A percentile compares a stretch with the other conserved stretches of the same genome.
Evolutionary conservation across 1,140 invertebrate genomes (phyloP).

Genomic region (Drosophila tropicalis): DNA sequence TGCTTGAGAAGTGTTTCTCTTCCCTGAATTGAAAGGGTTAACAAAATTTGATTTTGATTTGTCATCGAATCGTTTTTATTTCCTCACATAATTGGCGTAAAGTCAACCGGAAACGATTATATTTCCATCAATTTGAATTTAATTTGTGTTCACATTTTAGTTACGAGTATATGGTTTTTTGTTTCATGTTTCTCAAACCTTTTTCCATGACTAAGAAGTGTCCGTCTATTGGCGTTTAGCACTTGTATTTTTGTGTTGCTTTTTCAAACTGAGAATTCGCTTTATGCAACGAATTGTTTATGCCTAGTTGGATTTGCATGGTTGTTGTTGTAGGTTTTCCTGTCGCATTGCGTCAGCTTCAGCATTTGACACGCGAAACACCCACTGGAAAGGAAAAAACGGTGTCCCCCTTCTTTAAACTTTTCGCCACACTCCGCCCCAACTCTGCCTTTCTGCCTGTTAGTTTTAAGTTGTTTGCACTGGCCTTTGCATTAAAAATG

Average conservation of each 20-base stretch:
- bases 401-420: neutral
- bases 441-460: conserved; percentile 16
- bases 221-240: too few species aligned
- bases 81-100: conserved; percentile 70
- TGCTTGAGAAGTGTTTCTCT: conserved; percentile 36
- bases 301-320: neutral
- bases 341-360: conserved; percentile 74
- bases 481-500: conserved; percentile 75
- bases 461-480: conserved; percentile 53
- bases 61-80: conserved; percentile 7
- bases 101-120: conserved; percentile 77
- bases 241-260: too few species aligned
- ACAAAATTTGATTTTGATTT: conserved; percentile 53
- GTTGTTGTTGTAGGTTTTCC: conserved; percentile 20
- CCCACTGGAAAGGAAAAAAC: conserved; percentile 10
- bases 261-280: too few species aligned
- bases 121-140: conserved; percentile 50
- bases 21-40: conserved; percentile 43
- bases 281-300: neutral
- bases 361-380: conserved; percentile 34
- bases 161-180: conserved; percentile 28
- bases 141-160: conserved; percentile 56
- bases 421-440: conserved; percentile 9
- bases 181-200: conserved; percentile 25
- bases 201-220: neutral